Base-by-base conservation (phyloP, 1,140 invertebrate species). In the Carposina sasakii region DNA sequence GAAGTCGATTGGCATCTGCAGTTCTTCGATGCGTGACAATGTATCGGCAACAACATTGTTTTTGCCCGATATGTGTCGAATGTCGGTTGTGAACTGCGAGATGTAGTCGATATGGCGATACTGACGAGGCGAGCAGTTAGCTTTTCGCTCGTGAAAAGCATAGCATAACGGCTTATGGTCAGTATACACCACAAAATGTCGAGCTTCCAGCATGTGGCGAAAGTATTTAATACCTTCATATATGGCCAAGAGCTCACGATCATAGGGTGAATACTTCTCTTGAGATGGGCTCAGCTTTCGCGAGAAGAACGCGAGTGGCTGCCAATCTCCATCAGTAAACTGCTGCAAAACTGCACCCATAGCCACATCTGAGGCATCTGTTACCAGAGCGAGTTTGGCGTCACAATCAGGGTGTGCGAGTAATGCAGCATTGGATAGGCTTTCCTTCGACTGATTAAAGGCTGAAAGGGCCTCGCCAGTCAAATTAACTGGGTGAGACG, bases 111-210 rank as follows among this genome's bases (percentile, higher is more conserved):
- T 40, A 13, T 85, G 66, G 19, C 46, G 50, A 26, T 57, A 61
- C 49, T 60, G 67, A 26, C 63, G 24, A 19, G 57, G 58, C 3
- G 57, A 21, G 20, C 23, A 30, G 2, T 52, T 34, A 3, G n/a
- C 31, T 15, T 39, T 59, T 30, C 78, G 78, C 23, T 66, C 53
- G 22, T 40, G 16, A 47, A 69, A 72, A 0, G 59, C 62, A 48
- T 52, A 65, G 4, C 45, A 69, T 0, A 83, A 49, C 0, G 75
- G 77, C 40, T 72, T 76, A 30, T 85, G 82, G 43, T 85, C 76
- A 0, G 72, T 46, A 22, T 33, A 46, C 5, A 46, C 21, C 12
- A 19, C 34, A 19, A 46, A 46, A 20, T 33, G 13, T 79, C 60
- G 22, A 6, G 54, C 66, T 54, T 77, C 66, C n/a, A 81, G 4